Evolutionary conservation across 2,797 vertebrate genomes (phyloP).

Genomic region (Cygnus olor): DNA sequence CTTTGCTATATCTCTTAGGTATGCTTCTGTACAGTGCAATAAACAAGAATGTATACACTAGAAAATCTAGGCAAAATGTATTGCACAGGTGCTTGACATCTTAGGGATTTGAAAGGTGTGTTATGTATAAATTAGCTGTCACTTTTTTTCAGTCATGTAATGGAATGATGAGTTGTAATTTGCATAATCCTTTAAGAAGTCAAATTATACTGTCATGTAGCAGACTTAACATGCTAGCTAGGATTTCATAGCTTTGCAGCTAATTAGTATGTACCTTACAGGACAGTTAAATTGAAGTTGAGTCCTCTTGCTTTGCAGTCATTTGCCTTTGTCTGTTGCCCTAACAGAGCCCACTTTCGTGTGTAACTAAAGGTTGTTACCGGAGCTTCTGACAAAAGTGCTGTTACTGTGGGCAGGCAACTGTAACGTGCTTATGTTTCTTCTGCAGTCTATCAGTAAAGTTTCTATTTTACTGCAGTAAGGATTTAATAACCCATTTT

Average conservation of each 20-base stretch:
- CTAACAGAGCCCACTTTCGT: constrained; percentile 75
- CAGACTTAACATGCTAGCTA: constrained; percentile 95
- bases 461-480: constrained; percentile 20
- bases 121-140: constrained; percentile 96
- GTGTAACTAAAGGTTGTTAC: constrained; percentile 51
- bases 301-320: constrained; percentile 81
- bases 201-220: constrained; percentile 97
- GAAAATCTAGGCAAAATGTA: constrained; percentile 81
- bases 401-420: constrained; percentile 60
- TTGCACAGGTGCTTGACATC: constrained; percentile 89
- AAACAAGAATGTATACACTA: constrained; percentile 80
- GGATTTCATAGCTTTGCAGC: constrained; percentile 88
- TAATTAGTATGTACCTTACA: constrained; percentile 94
- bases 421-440: constrained; percentile 33
- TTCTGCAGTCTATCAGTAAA: constrained; percentile 34
- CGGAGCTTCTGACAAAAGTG: constrained; percentile 56
- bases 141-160: constrained; percentile 90
- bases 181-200: constrained; percentile 98
- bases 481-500: constrained; percentile 48
- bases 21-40: constrained; percentile 79
- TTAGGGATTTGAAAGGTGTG: constrained; percentile 91
- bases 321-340: constrained; percentile 82
- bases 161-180: constrained; percentile 93
- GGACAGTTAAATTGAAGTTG: constrained; percentile 87
- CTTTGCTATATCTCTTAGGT: constrained; percentile 74